phyloP scores from a whole-genome alignment of 2,113 vertebrate genomes.

The Trochalopteron elliotii region DNA sequence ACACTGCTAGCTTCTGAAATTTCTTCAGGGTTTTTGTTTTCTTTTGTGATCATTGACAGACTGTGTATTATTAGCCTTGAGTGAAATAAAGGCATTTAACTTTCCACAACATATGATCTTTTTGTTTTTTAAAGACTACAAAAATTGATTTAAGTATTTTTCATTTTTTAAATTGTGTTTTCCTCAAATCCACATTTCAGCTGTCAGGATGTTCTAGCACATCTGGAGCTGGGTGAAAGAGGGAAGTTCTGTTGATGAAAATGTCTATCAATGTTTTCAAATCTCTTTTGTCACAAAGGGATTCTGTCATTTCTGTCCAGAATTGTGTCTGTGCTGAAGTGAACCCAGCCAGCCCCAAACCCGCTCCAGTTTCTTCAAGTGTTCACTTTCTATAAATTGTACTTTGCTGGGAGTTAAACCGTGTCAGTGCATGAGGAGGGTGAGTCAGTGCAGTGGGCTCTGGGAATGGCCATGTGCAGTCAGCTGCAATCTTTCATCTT shows the following conservation, averaged over 20 bases:
- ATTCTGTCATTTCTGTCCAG: background rate
- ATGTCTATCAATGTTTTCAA: background rate
- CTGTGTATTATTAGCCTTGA: background rate
- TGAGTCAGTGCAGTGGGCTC: accelerated
- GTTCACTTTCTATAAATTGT: background rate
- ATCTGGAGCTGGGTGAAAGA: background rate
- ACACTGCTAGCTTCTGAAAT: background rate
- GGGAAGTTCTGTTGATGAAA: background rate
- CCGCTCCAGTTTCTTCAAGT: background rate
- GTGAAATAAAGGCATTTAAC: background rate
- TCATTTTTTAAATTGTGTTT: background rate
- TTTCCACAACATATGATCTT: background rate
- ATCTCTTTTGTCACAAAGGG: background rate
- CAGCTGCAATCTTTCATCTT: background rate
- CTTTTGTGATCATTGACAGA: background rate
- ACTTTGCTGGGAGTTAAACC: background rate
- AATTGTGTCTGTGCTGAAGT: background rate
- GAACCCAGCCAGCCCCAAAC: background rate
- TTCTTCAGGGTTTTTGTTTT: background rate
- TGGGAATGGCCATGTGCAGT: background rate
- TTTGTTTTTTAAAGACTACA: background rate
- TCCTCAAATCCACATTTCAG: background rate
- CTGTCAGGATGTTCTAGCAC: background rate
- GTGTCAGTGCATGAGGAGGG: background rate
- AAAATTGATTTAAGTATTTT: background rate